Evolutionary conservation across 2,113 vertebrate genomes (phyloP), one percentile per base, ranked within the genome.

Genomic region (Oncorhynchus gorbuscha): DNA sequence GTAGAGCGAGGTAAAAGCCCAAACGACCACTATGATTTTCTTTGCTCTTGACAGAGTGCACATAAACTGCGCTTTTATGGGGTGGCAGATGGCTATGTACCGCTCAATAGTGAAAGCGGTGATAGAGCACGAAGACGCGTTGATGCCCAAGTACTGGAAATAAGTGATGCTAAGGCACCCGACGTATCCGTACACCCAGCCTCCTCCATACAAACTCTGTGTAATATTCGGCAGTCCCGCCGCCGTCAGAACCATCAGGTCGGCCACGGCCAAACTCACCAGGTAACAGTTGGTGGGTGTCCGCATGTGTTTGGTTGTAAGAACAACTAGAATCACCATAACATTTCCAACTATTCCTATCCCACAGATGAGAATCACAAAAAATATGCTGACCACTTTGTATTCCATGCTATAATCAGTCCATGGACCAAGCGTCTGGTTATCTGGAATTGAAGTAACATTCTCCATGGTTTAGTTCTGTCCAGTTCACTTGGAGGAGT

Each of bases 251-350:
- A 99, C 98, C 94, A 95, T 97, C 79, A 99, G 95, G 84, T 99
- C 98, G 7, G 98, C 97, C 3, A 94, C 91, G 0, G 98, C 98
- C 82, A 99, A 93, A 39, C 97, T 99, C 91, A 99, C 98, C 89
- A 99, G 91, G 70, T 99, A 99, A 85, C 97, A 99, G 92, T 99
- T 99, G 2, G 97, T 99, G 78, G 97, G 97, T 16, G 97, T 99
- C 82, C 97, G 95, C 98, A 99, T 99, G 89, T 99, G 97, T 79
- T 97, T 98, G 78, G 97, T 98, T 83, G 96, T 97, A 80, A 99
- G 93, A 6, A 99, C 97, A 85, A 99, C 98, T 78, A 98, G 82
- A 20, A 99, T 96, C 48, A 99, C 97, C 98, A 99, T 99, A 76
- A 95, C 83, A 80, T 99, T 99, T 26, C 98, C 98, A 81, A 98